Base-by-base conservation (phyloP, 2,888 invertebrate species). In the Hyposoter didymator region DNA sequence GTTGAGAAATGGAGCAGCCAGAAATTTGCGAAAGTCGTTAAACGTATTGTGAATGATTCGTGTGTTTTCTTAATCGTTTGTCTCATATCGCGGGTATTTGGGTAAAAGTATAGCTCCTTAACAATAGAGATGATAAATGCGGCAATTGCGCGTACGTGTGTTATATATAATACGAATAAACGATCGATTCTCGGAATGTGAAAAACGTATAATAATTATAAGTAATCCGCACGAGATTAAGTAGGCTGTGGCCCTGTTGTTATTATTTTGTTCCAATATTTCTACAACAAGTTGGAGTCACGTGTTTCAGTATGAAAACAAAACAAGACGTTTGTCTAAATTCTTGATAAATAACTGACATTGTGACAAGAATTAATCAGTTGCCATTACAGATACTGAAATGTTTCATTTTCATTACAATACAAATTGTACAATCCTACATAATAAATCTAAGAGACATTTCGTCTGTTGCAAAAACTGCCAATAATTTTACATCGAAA, bases 1-100 rank as follows among this genome's bases (percentile, higher is more conserved):
- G 87, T 88, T 86, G 88, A 88, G 88, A 86, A 88, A 88, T 87
- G 88, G 88, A 88, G 85, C 83, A 84, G 87, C 86, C 86, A 87
- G 84, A 87, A 84, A 86, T 86, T 83, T 81, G 70, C 76, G 75
- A 73, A 55, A 81, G 69, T 82, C 55, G 55, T 47, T 85, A 70
- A 84, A 87, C 85, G 78, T 79, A 80, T 67, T 83, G 72, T 80
- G 67, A 82, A 59, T 81, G 17, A 59, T 59, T 73, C 14, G n/a
- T 62, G 62, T 75, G 32, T 66, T 39, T 64, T 32, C 10, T 17
- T 28, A n/a, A 12, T 28, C 52, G 45, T 74, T 69, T 67, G 39
- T 59, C 39, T 70, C 67, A 32, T 76, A 52, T 76, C 82, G 62
- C 74, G 80, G 76, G 49, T 85, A 73, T 72, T 83, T 73, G 70